Evolutionary conservation across 1,140 invertebrate species (phyloP).

Genomic region (Conopomorpha cramerella): DNA sequence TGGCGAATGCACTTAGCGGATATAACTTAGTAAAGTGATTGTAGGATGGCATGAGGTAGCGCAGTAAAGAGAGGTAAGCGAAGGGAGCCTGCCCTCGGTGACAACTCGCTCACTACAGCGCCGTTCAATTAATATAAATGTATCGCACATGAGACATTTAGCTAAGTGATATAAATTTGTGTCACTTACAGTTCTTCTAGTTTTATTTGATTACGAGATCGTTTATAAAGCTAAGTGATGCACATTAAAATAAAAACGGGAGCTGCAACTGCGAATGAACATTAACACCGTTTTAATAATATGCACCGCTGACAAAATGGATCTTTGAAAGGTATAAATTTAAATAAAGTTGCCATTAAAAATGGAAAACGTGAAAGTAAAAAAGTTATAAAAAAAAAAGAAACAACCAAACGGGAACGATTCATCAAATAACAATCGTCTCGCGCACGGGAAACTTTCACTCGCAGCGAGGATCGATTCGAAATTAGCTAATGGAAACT

Average conservation of each 20-base stretch:
- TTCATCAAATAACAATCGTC: constrained; percentile 40
- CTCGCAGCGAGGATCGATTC: constrained; percentile 36
- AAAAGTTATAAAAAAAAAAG: too few relatives aligned
- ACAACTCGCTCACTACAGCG: too few relatives aligned
- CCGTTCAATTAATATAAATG: constrained; percentile 55
- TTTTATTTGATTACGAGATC: too few relatives aligned
- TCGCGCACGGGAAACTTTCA: constrained; percentile 25
- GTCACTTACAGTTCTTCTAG: too few relatives aligned
- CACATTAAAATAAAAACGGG: too few relatives aligned
- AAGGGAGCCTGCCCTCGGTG: too few relatives aligned
- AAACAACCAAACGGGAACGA: too few relatives aligned
- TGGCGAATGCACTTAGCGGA: constrained; percentile 48
- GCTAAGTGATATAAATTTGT: background rate
- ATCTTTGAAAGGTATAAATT: background rate
- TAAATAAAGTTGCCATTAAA: background rate
- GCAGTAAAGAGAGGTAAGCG: constrained; percentile 56
- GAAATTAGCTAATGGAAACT: constrained; percentile 58
- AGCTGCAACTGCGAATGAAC: too few relatives aligned
- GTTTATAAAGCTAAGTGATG: too few relatives aligned
- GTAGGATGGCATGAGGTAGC: constrained; percentile 38
- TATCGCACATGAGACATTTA: constrained; percentile 3
- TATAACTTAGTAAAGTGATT: constrained; percentile 37
- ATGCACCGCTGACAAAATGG: constrained; percentile 10
- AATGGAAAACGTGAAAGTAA: too few relatives aligned
- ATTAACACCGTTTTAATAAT: constrained; percentile 17